A percentile compares a stretch with the other conserved stretches of the same genome.
phyloP scores from a whole-genome alignment of 2,888 invertebrate species.

The Heliconius erato region DNA sequence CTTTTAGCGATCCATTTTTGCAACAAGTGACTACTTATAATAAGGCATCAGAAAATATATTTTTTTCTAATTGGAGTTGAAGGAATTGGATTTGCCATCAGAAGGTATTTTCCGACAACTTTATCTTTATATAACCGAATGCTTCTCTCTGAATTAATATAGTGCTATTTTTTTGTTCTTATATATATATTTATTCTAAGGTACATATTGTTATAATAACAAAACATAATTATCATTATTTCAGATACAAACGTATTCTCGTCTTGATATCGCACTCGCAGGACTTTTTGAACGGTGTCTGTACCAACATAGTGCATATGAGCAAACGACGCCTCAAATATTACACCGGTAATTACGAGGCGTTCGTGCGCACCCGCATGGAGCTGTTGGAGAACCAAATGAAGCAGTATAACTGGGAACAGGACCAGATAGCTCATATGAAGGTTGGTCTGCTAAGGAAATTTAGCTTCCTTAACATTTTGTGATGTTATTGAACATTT shows the following conservation, averaged over 20 bases:
- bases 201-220: too few relatives aligned
- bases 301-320: constrained; percentile 98
- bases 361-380: constrained; percentile 96
- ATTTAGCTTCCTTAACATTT: background rate
- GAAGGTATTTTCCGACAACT: too few relatives aligned
- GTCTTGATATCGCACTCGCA: constrained; percentile 99
- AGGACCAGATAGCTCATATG: constrained; percentile 99
- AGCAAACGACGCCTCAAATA: constrained; percentile 96
- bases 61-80: too few relatives aligned
- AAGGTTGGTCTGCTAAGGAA: constrained; percentile 87
- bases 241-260: constrained; percentile 96
- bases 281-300: constrained; percentile 99
- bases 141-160: too few relatives aligned
- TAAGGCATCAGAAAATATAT: too few relatives aligned
- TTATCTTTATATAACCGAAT: too few relatives aligned
- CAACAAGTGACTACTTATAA: too few relatives aligned
- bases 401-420: constrained; percentile 99
- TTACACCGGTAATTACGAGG: constrained; percentile 98
- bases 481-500: background rate
- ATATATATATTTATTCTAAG: too few relatives aligned
- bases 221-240: constrained; percentile 6
- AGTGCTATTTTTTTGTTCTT: too few relatives aligned
- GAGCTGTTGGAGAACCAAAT: constrained; percentile 99
- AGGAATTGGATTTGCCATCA: too few relatives aligned
- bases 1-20: too few relatives aligned